Evolutionary conservation across 2,888 invertebrate genomes (phyloP), one percentile per base, ranked within the genome.

Genomic region (Strigamia crassipes): DNA sequence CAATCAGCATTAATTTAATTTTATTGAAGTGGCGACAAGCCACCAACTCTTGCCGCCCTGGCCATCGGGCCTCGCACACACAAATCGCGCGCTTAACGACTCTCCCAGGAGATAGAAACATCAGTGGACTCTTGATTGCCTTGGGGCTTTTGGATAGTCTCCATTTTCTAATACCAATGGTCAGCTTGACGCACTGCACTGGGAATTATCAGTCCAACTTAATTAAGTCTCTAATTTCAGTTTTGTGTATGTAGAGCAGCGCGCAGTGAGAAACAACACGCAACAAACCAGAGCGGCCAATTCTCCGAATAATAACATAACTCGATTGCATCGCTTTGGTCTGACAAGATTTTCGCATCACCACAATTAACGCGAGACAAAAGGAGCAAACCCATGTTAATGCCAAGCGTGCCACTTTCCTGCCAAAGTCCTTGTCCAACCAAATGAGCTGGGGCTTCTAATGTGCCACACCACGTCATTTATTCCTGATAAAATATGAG

Each of bases 1-100:
- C 81, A 81, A 81, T 81, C 81, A 81, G 46, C 81, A 81, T 81
- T 81, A 56, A 81, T 81, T 81, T 66, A 81, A 81, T 41, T 81
- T 81, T 66, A 81, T 61, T 31, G 81, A 81, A n/a, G 51, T 51
- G 80, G 46, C 80, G 80, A 80, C 80, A 80, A 51, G 31, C 80
- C 31, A 80, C 46, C 46, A 51, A 80, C 80, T 80, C 78, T 78
- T 78, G 41, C 78, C 46, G 80, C 31, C 80, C 51, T 15, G 80
- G 80, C 80, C 73, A 73, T 73, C 73, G 73, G 73, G 73, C 31
- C n/a, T 73, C 73, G 73, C 73, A 73, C 73, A 73, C 73, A 73
- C 73, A 73, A 73, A 73, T 73, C 73, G 73, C 73, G 73, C 73
- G 73, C 73, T 73, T 73, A 73, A 73, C 73, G 73, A 73, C 73